Evolutionary conservation across 2,797 vertebrate genomes (phyloP).

Genomic region (Oreortyx pictus): DNA sequence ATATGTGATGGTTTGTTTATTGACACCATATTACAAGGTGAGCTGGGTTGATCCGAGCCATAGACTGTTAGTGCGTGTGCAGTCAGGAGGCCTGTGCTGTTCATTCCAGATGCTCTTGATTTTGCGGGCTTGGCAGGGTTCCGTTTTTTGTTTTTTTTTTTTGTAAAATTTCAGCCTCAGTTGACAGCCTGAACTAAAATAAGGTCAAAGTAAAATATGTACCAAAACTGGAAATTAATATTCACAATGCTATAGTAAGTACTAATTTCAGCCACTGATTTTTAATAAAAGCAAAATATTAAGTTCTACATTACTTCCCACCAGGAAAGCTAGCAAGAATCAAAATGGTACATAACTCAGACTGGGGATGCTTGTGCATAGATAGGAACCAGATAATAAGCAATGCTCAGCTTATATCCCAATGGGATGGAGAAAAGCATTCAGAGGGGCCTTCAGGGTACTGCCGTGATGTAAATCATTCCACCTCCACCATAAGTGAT

Average conservation of each 20-base stretch:
- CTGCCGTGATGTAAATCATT: neutral
- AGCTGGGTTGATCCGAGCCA: neutral
- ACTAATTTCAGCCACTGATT: neutral
- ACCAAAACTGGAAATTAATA: neutral
- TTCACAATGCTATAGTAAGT: neutral
- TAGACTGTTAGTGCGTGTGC: neutral
- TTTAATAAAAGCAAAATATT: neutral
- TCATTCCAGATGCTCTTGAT: neutral
- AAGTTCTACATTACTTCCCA: neutral
- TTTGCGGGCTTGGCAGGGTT: neutral
- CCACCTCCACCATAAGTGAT: neutral
- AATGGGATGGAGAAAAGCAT: neutral
- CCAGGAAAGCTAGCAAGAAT: neutral
- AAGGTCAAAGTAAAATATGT: neutral
- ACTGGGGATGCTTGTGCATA: rapidly evolving
- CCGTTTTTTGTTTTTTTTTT: too few species aligned
- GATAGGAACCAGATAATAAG: neutral
- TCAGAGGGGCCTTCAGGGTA: neutral
- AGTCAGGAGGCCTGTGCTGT: neutral
- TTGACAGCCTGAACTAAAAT: neutral
- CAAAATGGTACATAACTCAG: neutral
- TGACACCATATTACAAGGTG: neutral
- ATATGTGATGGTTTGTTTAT: neutral
- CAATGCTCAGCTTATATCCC: neutral
- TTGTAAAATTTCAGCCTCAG: neutral